phyloP scores from a whole-genome alignment of 2,113 vertebrate genomes.

The Cyanistes caeruleus region DNA sequence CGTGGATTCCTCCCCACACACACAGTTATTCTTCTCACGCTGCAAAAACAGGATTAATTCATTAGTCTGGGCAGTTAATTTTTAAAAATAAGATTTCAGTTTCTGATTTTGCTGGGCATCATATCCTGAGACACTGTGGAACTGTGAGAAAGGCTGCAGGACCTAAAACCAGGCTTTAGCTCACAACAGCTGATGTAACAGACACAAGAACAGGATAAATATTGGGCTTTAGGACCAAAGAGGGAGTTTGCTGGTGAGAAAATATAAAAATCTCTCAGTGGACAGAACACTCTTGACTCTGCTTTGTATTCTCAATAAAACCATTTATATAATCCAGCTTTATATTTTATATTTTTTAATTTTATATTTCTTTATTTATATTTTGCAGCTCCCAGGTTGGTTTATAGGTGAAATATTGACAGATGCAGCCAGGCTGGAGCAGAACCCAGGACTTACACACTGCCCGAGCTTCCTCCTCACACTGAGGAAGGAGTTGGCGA shows the following conservation, averaged over 20 bases:
- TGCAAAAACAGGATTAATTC: background rate
- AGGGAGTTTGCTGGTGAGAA: background rate
- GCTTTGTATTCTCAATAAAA: background rate
- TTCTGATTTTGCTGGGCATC: background rate
- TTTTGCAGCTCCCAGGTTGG: background rate
- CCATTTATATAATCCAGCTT: background rate
- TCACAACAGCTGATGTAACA: background rate
- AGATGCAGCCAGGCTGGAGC: background rate
- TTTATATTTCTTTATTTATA: no score
- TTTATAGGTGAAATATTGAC: accelerated
- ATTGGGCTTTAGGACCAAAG: accelerated
- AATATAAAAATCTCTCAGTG: background rate
- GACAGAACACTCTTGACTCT: accelerated
- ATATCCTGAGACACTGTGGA: background rate
- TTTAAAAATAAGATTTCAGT: background rate
- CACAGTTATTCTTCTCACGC: constrained; percentile 28
- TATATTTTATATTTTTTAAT: no score
- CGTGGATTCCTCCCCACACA: constrained; percentile 56
- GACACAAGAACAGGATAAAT: background rate
- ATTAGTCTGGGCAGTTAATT: background rate
- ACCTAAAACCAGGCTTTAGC: background rate
- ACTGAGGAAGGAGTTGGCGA: constrained; percentile 80
- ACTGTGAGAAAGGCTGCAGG: background rate
- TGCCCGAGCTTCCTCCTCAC: constrained; percentile 51
- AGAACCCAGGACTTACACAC: constrained; percentile 66